A percentile compares a stretch with the other conserved stretches of the same genome.
Conservation (phyloP, 2,888 invertebrate genomes). For the Tipula vernalis region DNA sequence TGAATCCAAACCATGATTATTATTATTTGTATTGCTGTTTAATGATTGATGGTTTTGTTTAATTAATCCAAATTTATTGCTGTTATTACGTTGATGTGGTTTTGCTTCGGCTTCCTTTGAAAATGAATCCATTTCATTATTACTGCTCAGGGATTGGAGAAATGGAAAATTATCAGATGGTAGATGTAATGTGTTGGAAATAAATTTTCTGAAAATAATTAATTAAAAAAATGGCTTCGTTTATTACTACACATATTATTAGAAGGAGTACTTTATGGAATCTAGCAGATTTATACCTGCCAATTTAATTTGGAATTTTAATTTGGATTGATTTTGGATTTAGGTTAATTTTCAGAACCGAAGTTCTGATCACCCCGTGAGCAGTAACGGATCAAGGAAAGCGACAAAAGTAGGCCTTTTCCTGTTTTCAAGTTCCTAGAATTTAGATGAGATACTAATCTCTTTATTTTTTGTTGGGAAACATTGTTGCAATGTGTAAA, state of each 20-base stretch:
- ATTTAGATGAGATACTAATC: too few species aligned
- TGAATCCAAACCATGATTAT: neutral
- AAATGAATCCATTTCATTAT: conserved; percentile 5
- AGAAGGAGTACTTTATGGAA: neutral
- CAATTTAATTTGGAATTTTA: too few species aligned
- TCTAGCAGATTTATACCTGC: too few species aligned
- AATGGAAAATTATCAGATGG: neutral
- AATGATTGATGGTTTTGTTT: neutral
- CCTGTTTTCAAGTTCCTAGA: too few species aligned
- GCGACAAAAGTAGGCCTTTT: too few species aligned
- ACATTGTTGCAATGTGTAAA: too few species aligned
- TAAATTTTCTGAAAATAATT: neutral
- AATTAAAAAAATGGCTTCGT: neutral
- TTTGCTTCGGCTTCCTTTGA: neutral
- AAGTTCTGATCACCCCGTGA: too few species aligned
- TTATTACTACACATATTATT: neutral
- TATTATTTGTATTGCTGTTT: neutral
- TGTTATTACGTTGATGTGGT: neutral
- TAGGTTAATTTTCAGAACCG: too few species aligned
- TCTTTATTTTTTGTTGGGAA: too few species aligned
- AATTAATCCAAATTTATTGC: neutral
- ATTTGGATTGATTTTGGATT: too few species aligned
- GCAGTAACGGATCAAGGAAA: too few species aligned
- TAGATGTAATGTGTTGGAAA: neutral
- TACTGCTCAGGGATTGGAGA: neutral